phyloP scores from a whole-genome alignment of 2,113 vertebrate genomes.

The Oreochromis spilurus region DNA sequence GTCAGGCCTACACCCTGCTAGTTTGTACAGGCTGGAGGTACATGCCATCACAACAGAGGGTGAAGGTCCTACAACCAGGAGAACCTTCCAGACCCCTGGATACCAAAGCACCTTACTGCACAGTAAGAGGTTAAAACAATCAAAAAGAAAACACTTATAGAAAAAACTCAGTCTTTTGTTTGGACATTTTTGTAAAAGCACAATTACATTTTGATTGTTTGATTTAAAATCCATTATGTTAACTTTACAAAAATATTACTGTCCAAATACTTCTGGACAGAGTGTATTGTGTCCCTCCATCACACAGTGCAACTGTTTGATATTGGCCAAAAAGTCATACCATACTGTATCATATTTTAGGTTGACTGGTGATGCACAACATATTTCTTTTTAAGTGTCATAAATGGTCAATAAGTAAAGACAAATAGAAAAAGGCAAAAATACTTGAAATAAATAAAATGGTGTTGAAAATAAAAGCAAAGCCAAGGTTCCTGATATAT shows the following conservation, averaged over 20 bases:
- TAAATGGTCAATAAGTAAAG: not conserved
- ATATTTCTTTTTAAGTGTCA: fast-evolving
- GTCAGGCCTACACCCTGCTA: slow-evolving; percentile 44
- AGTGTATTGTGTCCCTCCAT: not conserved
- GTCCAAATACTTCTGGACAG: not conserved
- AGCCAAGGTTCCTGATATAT: fast-evolving
- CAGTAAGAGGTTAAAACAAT: slow-evolving; percentile 21
- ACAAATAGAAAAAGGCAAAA: not conserved
- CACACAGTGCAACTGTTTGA: not conserved
- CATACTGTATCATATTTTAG: not conserved
- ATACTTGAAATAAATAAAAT: not conserved
- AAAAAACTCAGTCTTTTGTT: not conserved
- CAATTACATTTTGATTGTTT: not conserved
- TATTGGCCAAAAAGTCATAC: not conserved
- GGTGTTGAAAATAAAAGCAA: not conserved
- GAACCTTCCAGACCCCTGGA: slow-evolving; percentile 63
- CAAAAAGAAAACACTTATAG: not conserved
- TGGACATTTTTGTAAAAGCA: not conserved
- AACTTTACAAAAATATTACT: not conserved
- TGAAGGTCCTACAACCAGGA: slow-evolving; percentile 51
- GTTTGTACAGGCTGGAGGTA: slow-evolving; percentile 66
- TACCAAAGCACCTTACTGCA: slow-evolving; percentile 31
- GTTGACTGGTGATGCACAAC: not conserved
- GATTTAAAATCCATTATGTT: not conserved
- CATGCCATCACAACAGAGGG: slow-evolving; percentile 47